Evolutionary conservation across 2,113 vertebrate species (phyloP), one percentile per base, ranked within the genome.

Genomic region (Microtus richardsoni): DNA sequence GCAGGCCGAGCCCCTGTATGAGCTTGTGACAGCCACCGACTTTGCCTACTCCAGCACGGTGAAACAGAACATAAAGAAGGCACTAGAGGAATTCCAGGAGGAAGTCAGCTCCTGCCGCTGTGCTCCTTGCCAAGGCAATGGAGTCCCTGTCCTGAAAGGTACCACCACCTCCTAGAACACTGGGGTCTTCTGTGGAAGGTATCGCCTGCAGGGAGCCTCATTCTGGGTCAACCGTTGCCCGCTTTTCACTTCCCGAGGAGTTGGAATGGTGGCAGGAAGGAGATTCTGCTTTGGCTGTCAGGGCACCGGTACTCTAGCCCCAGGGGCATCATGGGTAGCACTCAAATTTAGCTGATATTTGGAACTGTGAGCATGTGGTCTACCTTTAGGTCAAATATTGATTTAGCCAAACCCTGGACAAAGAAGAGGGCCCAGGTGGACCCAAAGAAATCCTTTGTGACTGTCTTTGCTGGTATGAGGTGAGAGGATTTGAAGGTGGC

Each of bases 81-180:
- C 99, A 6, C 97, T 99, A 93, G 97, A 98, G 0, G 99, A 99
- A 96, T 99, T 99, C 97, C 98, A 99, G 98, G 96, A 39, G 16
- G 99, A 99, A 98, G 98, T 74, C 52, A 99, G 98, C 58, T 95
- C 99, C 14, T 99, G 99, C 89, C 98, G 41, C 66, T 99, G 99
- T 60, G 97, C 98, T 33, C 99, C 99, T 0, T 99, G 99, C 97
- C 98, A 41, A 0, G 98, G 99, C 95, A 99, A 99, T 0, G 99
- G 99, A 68, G 93, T 98, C 22, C 98, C 99, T 5, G 96, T 99
- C 66, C 97, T 99, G 47, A 99, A 92, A 99, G 99, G 99, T 99
- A 98, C 71, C 2, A 0, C 92, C 49, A 0, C 93, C 49, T 4
- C 64, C 52, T 58, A 58, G 77, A 47, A 47, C 19, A 49, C 68